Evolutionary conservation across 2,888 invertebrate genomes (phyloP).

Genomic region (Philhelius pedissequus): DNA sequence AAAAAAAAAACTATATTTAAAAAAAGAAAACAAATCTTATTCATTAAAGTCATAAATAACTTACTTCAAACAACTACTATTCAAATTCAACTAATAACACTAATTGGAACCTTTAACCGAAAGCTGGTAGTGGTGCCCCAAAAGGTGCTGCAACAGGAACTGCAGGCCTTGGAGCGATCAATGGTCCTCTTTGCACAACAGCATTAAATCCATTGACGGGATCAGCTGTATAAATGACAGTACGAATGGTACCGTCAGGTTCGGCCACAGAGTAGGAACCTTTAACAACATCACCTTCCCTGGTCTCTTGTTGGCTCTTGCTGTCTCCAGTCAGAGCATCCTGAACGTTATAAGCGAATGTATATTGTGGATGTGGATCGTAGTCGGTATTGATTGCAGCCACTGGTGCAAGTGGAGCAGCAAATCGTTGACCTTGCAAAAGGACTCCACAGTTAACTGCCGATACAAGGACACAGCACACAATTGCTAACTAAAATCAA

Average conservation of each 20-base stretch:
- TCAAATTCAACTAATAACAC: neutral
- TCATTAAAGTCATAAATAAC: slow-evolving; percentile 46
- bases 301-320: slow-evolving; percentile 80
- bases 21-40: neutral
- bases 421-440: slow-evolving; percentile 73
- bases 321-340: slow-evolving; percentile 83
- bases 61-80: slow-evolving; percentile 30
- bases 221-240: slow-evolving; percentile 75
- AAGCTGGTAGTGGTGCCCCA: slow-evolving; percentile 69
- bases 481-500: slow-evolving; percentile 68
- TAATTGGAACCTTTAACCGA: slow-evolving; percentile 25
- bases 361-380: slow-evolving; percentile 81
- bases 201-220: slow-evolving; percentile 76
- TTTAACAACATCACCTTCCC: slow-evolving; percentile 83
- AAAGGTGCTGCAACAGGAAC: slow-evolving; percentile 60
- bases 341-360: slow-evolving; percentile 85
- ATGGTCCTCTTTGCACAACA: slow-evolving; percentile 82
- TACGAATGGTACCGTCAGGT: slow-evolving; percentile 75
- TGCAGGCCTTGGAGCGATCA: slow-evolving; percentile 60
- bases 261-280: slow-evolving; percentile 76
- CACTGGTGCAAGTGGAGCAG: slow-evolving; percentile 69
- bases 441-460: slow-evolving; percentile 68
- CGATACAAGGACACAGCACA: slow-evolving; percentile 70
- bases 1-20: too few relatives aligned
- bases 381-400: slow-evolving; percentile 71